Base-by-base conservation (phyloP, 2,113 vertebrate genomes). In the Amazona vittata region DNA sequence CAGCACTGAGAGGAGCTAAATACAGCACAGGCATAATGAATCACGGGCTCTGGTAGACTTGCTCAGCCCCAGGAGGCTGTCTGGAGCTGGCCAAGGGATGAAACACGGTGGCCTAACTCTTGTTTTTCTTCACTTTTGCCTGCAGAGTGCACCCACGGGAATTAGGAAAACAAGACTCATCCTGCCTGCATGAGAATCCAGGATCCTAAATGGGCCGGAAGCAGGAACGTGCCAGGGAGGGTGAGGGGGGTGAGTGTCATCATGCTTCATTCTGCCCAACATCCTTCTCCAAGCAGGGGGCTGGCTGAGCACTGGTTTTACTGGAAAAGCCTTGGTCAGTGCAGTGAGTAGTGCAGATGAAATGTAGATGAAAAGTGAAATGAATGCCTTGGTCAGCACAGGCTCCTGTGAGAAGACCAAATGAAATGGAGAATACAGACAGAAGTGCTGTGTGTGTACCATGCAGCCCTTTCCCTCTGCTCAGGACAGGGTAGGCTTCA, bases 261-360 rank as follows among this genome's bases (percentile, higher is more conserved):
- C 0, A 0, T n/a, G 3, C 43, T 44, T n/a, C 2, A 5, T 46
- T 64, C 35, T 86, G 83, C 39, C 26, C 43, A 26, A 1, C 0
- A 0, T 25, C 62, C 29, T 16, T 28, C 52, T 29, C 15, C 2
- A 11, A 73, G 57, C 18, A 65, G 33, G 44, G 41, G 35, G 13
- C 64, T 74, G 78, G 28, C 47, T 1, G 5, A 41, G 35, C 7
- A 2, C 28, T n/a, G 50, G 9, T 31, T 57, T 60, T 31, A 53
- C 47, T 1, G 8, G 52, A 79, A 60, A 68, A 25, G 39, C 37
- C 19, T 71, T 53, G 60, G 24, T n/a, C 31, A 33, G 9, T 29
- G 15, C 63, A 6, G 15, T 5, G 50, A 81, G 55, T 55, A 69
- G 37, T 59, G 9, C n/a, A 22, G n/a, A 15, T 24, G 57, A 35